Conservation (phyloP, 2,888 invertebrate genomes). For the Cosmopolites sordidus region DNA sequence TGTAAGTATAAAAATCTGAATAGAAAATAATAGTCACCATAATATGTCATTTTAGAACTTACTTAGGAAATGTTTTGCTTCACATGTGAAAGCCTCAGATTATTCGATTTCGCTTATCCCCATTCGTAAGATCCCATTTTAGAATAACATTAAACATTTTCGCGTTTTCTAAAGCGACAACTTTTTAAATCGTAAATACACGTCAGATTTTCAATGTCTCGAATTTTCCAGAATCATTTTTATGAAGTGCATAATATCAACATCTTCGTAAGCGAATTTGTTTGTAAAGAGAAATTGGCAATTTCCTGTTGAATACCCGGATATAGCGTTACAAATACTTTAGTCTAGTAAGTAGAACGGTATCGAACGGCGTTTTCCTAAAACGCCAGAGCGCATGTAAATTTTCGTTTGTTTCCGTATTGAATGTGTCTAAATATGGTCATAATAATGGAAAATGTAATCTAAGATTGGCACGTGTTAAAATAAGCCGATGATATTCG, state of each 20-base stretch:
- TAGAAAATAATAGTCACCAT: too few relatives aligned
- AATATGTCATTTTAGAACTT: too few relatives aligned
- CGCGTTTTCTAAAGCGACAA: not conserved
- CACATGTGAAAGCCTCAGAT: too few relatives aligned
- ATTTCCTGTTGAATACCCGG: slow-evolving; percentile 39
- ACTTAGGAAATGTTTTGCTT: too few relatives aligned
- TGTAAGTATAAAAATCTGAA: too few relatives aligned
- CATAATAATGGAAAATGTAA: too few relatives aligned
- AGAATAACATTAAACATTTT: too few relatives aligned
- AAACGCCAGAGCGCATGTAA: slow-evolving; percentile 3
- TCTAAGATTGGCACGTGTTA: too few relatives aligned
- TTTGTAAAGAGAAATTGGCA: slow-evolving; percentile 44
- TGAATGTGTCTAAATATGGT: slow-evolving; percentile 2
- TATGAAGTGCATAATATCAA: slow-evolving; percentile 40
- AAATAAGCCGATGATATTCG: too few relatives aligned
- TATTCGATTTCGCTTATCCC: too few relatives aligned
- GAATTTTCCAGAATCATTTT: slow-evolving; percentile 12
- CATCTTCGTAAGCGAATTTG: slow-evolving; percentile 41
- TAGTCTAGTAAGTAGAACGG: slow-evolving; percentile 6
- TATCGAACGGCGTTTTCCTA: not conserved
- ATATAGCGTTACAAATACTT: slow-evolving; percentile 23
- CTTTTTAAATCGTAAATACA: not conserved
- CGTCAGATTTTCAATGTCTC: slow-evolving; percentile 1
- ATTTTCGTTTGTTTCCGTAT: slow-evolving; percentile 2
- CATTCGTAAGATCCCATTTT: too few relatives aligned